These are phyloP conservation scores for Microchirus variegatus DNA, from an alignment of 2,797 vertebrate species.

Conservation along the genomic window DNA sequence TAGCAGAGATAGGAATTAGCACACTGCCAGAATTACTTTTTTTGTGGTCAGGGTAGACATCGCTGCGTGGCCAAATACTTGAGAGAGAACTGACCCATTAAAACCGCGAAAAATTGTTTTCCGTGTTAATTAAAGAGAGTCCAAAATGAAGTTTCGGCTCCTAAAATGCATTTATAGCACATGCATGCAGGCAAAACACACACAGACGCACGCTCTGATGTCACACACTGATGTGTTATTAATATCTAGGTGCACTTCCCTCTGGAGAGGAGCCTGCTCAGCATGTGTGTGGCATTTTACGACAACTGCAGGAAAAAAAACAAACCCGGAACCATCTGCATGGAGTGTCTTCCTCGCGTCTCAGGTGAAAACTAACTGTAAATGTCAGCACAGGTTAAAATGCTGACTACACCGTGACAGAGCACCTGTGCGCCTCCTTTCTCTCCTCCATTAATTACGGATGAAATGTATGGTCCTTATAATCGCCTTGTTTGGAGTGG, in stretches of 20 bases:
- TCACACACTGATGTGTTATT: constrained; percentile 52
- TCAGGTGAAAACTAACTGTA: constrained; percentile 66
- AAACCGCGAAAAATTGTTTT: constrained; percentile 16
- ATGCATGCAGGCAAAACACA: constrained; percentile 15
- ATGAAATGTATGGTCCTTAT: constrained; percentile 31
- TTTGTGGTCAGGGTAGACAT: background rate
- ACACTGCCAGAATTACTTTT: constrained; percentile 7
- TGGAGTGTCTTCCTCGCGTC: constrained; percentile 50
- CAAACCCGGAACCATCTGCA: constrained; percentile 62
- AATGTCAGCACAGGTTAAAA: constrained; percentile 75
- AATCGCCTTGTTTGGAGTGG: constrained; percentile 57
- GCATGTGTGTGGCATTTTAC: constrained; percentile 72
- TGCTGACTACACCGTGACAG: constrained; percentile 73
- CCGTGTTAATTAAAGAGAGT: constrained; percentile 50
- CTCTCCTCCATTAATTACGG: constrained; percentile 59
- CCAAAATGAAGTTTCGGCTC: constrained; percentile 35
- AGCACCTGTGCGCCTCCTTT: constrained; percentile 59
- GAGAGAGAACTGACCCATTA: constrained; percentile 43
- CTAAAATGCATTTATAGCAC: constrained; percentile 23
- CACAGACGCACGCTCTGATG: constrained; percentile 16
- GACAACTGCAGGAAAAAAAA: constrained; percentile 65
- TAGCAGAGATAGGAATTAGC: constrained; percentile 16
- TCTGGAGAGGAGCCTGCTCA: constrained; percentile 68
- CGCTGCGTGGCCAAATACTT: background rate
- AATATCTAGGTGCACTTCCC: constrained; percentile 64